Evolutionary conservation across 2,797 vertebrate genomes (phyloP).

Genomic region (Squalus acanthias): DNA sequence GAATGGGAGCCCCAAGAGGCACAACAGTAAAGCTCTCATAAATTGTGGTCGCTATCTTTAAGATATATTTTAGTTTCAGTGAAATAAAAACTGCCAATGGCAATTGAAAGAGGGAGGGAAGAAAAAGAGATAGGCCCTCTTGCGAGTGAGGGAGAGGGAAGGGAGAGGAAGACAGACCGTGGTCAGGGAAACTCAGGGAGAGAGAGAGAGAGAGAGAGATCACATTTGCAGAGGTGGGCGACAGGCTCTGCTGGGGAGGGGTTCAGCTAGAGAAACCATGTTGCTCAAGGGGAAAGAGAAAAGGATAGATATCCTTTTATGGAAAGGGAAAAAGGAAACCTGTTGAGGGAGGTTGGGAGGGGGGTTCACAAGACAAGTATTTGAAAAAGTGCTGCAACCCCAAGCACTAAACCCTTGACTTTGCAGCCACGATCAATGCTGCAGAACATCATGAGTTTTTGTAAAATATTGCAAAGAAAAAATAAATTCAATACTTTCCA

Average conservation of each 20-base stretch:
- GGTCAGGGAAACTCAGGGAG: neutral
- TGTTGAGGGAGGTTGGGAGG: neutral
- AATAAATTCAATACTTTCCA: neutral
- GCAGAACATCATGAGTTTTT: neutral
- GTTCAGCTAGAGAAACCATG: neutral
- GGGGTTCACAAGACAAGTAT: neutral
- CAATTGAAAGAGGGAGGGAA: neutral
- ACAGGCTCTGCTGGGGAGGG: neutral
- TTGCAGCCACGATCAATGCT: neutral
- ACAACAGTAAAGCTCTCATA: neutral
- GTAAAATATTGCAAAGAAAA: neutral
- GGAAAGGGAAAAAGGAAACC: neutral
- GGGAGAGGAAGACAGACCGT: neutral
- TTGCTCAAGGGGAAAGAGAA: neutral
- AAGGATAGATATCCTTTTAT: neutral
- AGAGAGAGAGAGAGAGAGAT: neutral
- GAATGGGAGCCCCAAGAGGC: neutral
- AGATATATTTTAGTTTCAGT: neutral
- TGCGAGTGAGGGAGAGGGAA: neutral
- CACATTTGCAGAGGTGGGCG: neutral
- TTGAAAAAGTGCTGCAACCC: neutral
- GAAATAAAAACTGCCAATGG: neutral
- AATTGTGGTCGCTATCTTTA: neutral
- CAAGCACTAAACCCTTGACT: neutral
- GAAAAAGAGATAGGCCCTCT: neutral